Evolutionary conservation across 1,140 invertebrate species (phyloP).

Genomic region (Rhyzopertha dominica): DNA sequence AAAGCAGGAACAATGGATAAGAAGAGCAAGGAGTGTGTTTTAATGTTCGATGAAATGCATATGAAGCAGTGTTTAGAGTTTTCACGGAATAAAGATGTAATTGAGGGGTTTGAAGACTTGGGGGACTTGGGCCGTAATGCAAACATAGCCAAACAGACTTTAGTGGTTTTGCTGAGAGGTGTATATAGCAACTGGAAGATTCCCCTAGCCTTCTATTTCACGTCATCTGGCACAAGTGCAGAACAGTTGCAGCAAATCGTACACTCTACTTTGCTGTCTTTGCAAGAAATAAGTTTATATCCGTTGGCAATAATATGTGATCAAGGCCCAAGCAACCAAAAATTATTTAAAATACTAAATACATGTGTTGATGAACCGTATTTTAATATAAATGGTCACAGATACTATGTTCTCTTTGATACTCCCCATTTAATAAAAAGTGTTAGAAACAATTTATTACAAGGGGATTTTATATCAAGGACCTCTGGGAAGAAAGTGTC

Average conservation of each 20-base stretch:
- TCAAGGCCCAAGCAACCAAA: constrained; percentile 7
- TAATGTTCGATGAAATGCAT: constrained; percentile 15
- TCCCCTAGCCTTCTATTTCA: constrained; percentile 9
- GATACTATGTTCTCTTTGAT: constrained; percentile 13
- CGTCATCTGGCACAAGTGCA: constrained; percentile 1
- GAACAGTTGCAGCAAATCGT: background rate
- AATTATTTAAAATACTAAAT: constrained; percentile 8
- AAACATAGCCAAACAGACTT: constrained; percentile 9
- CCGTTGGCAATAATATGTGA: constrained; percentile 8
- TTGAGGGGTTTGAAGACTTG: constrained; percentile 19
- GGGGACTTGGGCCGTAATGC: constrained; percentile 8
- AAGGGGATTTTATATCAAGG: constrained; percentile 13
- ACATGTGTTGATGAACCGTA: background rate
- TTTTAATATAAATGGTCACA: constrained; percentile 5
- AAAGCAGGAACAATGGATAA: background rate
- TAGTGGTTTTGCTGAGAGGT: constrained; percentile 17
- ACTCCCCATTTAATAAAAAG: constrained; percentile 12
- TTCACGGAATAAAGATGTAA: constrained; percentile 2
- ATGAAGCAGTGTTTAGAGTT: constrained; percentile 8
- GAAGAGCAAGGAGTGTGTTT: constrained; percentile 1
- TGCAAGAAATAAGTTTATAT: constrained; percentile 1
- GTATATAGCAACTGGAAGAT: constrained; percentile 15
- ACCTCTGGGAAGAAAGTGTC: too few relatives aligned
- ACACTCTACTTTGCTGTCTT: background rate
- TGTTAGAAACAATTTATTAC: constrained; percentile 12